A percentile compares a stretch with the other conserved stretches of the same genome.
These are phyloP conservation scores for Argentina silus DNA, from an alignment of 2,797 vertebrate species.

Conservation along the genomic window DNA sequence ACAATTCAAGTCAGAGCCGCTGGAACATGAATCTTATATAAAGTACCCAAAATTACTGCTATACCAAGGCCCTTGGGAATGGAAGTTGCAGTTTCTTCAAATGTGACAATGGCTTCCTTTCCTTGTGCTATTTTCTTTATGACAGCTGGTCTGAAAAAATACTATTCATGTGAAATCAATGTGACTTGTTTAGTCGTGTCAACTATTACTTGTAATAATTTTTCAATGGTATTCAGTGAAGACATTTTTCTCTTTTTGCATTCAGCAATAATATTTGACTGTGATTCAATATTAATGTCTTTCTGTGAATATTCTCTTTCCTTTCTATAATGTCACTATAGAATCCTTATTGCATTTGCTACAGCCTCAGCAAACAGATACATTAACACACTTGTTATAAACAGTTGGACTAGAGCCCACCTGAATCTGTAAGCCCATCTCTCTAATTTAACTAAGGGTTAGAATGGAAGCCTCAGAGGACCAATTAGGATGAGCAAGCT, in stretches of 20 bases:
- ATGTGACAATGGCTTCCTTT: neutral
- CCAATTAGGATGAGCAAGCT: constrained; percentile 45
- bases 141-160: too few relatives aligned
- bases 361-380: neutral
- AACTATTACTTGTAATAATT: too few relatives aligned
- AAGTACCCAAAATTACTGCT: too few relatives aligned
- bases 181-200: too few relatives aligned
- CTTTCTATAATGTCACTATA: constrained; percentile 6
- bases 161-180: too few relatives aligned
- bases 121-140: neutral
- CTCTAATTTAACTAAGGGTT: constrained; percentile 21
- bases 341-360: neutral
- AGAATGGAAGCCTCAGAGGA: constrained; percentile 32
- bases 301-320: neutral
- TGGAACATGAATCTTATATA: too few relatives aligned
- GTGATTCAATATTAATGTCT: neutral
- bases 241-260: neutral
- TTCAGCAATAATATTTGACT: neutral
- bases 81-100: too few relatives aligned
- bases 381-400: constrained; percentile 24
- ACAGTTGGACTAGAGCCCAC: constrained; percentile 16
- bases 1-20: too few relatives aligned
- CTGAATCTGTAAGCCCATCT: constrained; percentile 26
- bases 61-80: too few relatives aligned
- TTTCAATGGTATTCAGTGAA: too few relatives aligned